A percentile compares a stretch with the other conserved stretches of the same genome.
These are phyloP conservation scores for Xylota segnis DNA, from an alignment of 2,888 invertebrate genomes.

Conservation along the genomic window DNA sequence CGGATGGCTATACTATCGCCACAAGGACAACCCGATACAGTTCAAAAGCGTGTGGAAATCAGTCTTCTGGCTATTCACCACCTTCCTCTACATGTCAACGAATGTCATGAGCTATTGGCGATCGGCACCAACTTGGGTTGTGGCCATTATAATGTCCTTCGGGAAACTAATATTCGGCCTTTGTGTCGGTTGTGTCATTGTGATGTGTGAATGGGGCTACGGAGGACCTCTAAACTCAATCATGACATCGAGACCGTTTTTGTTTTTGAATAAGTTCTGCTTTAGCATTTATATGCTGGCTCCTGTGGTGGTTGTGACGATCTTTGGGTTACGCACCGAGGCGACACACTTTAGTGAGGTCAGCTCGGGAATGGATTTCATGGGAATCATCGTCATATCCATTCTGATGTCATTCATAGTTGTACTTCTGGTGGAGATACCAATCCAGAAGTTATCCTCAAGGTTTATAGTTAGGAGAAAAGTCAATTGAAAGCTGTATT, in stretches of 20 bases:
- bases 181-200: conserved; percentile 79
- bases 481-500: conserved; percentile 6
- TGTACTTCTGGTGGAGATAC: conserved; percentile 79
- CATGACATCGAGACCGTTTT: conserved; percentile 79
- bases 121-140: conserved; percentile 79
- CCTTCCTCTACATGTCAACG: conserved; percentile 78
- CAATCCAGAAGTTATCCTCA: conserved; percentile 79
- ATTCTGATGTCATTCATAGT: conserved; percentile 77
- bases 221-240: conserved; percentile 78
- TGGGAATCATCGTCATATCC: conserved; percentile 78
- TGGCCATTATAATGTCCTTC: conserved; percentile 80
- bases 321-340: conserved; percentile 79
- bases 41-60: conserved; percentile 56
- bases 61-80: conserved; percentile 79
- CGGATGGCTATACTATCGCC: conserved; percentile 79
- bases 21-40: conserved; percentile 56
- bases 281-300: conserved; percentile 81
- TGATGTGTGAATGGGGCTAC: conserved; percentile 79
- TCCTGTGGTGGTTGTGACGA: conserved; percentile 79
- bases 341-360: conserved; percentile 80
- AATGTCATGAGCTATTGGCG: conserved; percentile 81
- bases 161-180: conserved; percentile 81
- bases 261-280: conserved; percentile 81
- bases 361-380: conserved; percentile 79
- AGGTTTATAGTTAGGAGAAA: conserved; percentile 72